These are phyloP conservation scores for Perccottus glenii DNA, from an alignment of 2,113 vertebrate genomes.

Conservation along the genomic window DNA sequence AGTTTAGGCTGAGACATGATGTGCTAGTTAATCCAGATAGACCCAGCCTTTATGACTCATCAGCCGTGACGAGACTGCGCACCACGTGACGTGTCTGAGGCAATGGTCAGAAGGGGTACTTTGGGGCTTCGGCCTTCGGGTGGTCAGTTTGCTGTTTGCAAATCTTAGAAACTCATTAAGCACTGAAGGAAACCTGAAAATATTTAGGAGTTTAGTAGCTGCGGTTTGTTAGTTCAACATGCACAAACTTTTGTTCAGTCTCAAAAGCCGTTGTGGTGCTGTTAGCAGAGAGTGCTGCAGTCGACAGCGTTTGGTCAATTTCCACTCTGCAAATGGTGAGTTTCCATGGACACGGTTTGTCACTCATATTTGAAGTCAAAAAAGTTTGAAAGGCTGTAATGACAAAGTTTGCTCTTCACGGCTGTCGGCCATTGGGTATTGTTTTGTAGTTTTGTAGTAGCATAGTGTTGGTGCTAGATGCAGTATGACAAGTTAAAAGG, in stretches of 20 bases:
- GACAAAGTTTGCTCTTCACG: too few relatives aligned
- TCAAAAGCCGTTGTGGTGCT: conserved; percentile 16
- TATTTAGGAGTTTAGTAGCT: neutral
- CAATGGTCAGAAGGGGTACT: too few relatives aligned
- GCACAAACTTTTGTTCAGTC: conserved; percentile 36
- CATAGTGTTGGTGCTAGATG: too few relatives aligned
- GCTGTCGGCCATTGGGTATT: too few relatives aligned
- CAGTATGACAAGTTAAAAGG: too few relatives aligned
- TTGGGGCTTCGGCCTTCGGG: neutral
- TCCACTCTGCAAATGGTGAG: conserved; percentile 73
- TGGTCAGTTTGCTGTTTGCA: neutral
- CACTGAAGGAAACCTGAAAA: too few relatives aligned
- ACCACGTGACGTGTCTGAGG: neutral
- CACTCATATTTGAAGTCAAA: neutral
- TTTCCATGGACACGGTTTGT: conserved; percentile 33
- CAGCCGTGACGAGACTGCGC: neutral
- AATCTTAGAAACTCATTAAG: neutral
- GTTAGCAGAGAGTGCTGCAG: conserved; percentile 7
- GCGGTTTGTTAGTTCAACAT: conserved; percentile 29
- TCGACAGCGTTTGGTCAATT: conserved; percentile 19
- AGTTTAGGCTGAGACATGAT: too few relatives aligned
- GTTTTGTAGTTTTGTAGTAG: too few relatives aligned
- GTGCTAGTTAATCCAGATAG: neutral
- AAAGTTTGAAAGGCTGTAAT: too few relatives aligned
- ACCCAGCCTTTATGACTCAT: neutral